Conservation (phyloP, 1,140 invertebrate genomes). For the Drosophila gunungcola region DNA sequence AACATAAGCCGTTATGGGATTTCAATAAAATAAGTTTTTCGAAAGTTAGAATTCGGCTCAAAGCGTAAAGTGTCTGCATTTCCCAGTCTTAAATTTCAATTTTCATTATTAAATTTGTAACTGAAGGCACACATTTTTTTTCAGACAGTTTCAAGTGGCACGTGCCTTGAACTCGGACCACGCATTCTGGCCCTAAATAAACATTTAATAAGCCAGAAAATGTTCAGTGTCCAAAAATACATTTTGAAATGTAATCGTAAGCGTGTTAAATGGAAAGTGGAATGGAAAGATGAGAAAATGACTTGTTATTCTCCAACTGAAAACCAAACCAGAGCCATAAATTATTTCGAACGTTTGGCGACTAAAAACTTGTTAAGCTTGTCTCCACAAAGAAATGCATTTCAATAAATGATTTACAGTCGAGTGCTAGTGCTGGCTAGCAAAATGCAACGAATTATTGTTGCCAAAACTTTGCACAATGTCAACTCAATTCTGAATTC, state of each 20-base stretch:
- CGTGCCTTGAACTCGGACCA: constrained; percentile 44
- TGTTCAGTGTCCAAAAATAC: constrained; percentile 26
- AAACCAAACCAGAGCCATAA: constrained; percentile 18
- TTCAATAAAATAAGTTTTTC: constrained; percentile 35
- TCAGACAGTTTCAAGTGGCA: constrained; percentile 28
- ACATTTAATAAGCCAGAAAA: constrained; percentile 67
- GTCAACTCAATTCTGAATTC: constrained; percentile 47
- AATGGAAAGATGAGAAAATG: not conserved
- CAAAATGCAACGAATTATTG: constrained; percentile 39
- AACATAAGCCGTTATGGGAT: constrained; percentile 36
- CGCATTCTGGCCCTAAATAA: constrained; percentile 62
- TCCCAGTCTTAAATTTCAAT: constrained; percentile 30
- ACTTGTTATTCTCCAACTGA: constrained; percentile 9
- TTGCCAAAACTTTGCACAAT: constrained; percentile 35
- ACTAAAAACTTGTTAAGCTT: constrained; percentile 35
- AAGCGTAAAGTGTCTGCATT: not conserved
- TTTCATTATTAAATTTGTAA: constrained; percentile 15
- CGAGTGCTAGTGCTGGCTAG: constrained; percentile 7
- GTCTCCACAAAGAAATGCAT: constrained; percentile 12
- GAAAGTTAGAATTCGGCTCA: constrained; percentile 16
- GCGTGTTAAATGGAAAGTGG: constrained; percentile 10
- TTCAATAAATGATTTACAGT: constrained; percentile 54
- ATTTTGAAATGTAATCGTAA: constrained; percentile 36
- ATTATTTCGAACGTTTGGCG: constrained; percentile 18
- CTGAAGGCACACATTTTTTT: constrained; percentile 5